Evolutionary conservation across 2,797 vertebrate genomes (phyloP).

Genomic region (Cossypha polioptera): DNA sequence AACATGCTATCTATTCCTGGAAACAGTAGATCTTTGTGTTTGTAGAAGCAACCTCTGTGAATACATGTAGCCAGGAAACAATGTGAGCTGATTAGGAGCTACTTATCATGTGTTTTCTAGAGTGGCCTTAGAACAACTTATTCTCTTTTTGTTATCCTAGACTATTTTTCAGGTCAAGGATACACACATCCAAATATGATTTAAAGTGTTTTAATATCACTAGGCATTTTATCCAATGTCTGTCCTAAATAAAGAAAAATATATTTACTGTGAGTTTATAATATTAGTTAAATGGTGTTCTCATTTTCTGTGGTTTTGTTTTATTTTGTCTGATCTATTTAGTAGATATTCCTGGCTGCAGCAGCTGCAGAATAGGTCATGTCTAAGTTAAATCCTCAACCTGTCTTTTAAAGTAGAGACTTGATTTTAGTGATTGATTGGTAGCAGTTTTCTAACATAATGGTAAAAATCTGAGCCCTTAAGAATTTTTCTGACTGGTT

Average conservation of each 20-base stretch:
- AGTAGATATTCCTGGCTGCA: neutral
- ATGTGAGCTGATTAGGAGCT: neutral
- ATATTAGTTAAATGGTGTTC: neutral
- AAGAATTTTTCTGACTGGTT: neutral
- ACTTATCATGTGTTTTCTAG: neutral
- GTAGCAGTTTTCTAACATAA: neutral
- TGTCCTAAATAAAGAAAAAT: neutral
- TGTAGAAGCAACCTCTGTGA: neutral
- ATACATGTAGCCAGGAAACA: neutral
- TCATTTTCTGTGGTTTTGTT: neutral
- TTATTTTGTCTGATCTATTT: neutral
- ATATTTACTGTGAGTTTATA: neutral
- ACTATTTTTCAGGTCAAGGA: neutral
- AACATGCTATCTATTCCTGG: neutral
- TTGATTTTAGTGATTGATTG: neutral
- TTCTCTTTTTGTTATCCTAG: neutral
- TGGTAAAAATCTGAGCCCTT: neutral
- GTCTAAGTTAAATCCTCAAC: neutral
- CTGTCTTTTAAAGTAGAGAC: neutral
- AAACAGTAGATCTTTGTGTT: neutral
- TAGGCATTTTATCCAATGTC: neutral
- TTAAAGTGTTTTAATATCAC: neutral
- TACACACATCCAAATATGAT: neutral
- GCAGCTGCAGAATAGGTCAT: neutral
- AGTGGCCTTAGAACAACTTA: neutral